Conservation (phyloP, 2,888 invertebrate species). For the Polymixis lichenea region DNA sequence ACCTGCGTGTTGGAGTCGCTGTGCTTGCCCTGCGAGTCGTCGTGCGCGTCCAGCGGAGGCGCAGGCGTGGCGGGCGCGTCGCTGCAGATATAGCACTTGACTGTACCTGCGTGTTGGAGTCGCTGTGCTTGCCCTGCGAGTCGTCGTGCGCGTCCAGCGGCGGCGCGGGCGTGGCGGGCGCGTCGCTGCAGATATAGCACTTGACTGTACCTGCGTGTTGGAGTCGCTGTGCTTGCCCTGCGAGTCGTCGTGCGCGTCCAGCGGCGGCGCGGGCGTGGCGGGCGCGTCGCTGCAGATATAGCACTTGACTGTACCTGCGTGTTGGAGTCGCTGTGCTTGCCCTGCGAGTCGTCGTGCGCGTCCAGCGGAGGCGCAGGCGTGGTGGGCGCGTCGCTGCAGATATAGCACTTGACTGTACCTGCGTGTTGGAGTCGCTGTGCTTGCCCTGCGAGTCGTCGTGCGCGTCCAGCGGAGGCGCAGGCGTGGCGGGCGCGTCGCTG, state of each 20-base stretch:
- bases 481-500: constrained; percentile 79
- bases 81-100: constrained; percentile 14
- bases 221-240: constrained; percentile 94
- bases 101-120: constrained; percentile 92
- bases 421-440: constrained; percentile 93
- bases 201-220: constrained; percentile 91
- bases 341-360: constrained; percentile 93
- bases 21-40: constrained; percentile 94
- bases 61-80: constrained; percentile 85
- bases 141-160: constrained; percentile 91
- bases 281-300: constrained; percentile 75
- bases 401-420: constrained; percentile 78
- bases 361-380: constrained; percentile 86
- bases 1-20: constrained; percentile 94
- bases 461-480: constrained; percentile 84
- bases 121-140: constrained; percentile 94
- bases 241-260: constrained; percentile 92
- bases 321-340: constrained; percentile 94
- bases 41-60: constrained; percentile 87
- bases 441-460: constrained; percentile 94
- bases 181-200: constrained; percentile 65
- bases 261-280: constrained; percentile 83
- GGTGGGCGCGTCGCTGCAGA: constrained; percentile 77
- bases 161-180: constrained; percentile 85
- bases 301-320: constrained; percentile 88